Evolutionary conservation across 2,888 invertebrate genomes (phyloP).

Genomic region (Chymomyza caudatula): DNA sequence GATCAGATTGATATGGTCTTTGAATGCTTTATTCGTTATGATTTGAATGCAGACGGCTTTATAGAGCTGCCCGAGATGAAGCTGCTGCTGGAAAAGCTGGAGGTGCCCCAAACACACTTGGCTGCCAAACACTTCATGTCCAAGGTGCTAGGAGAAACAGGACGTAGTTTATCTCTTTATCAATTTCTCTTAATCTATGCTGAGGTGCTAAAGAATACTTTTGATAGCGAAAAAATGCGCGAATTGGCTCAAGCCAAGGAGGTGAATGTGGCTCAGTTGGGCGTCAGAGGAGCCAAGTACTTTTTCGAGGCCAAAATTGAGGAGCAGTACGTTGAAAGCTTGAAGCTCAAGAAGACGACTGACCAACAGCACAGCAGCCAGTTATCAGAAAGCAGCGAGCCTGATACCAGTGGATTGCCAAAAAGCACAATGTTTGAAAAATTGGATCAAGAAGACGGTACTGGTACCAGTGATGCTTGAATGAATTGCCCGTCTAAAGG

Average conservation of each 20-base stretch:
- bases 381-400: no score
- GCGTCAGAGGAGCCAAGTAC: constrained; percentile 36
- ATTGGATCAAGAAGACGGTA: no score
- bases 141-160: constrained; percentile 7
- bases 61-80: constrained; percentile 39
- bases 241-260: neutral
- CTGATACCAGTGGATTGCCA: no score
- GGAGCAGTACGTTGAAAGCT: no score
- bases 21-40: constrained; percentile 27
- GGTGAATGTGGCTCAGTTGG: constrained; percentile 29
- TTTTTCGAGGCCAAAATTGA: constrained; percentile 51
- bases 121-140: constrained; percentile 36
- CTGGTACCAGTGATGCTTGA: no score
- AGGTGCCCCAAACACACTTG: constrained; percentile 52
- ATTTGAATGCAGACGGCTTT: constrained; percentile 30
- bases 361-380: no score
- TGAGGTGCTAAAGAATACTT: neutral
- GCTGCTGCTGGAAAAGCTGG: constrained; percentile 41
- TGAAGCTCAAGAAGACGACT: no score
- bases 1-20: constrained; percentile 34
- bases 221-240: neutral
- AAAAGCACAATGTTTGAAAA: no score
- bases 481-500: no score
- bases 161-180: constrained; percentile 27
- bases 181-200: constrained; percentile 39